Evolutionary conservation across 2,888 invertebrate genomes (phyloP), one percentile per base, ranked within the genome.

Genomic region (Piscicola geometra): DNA sequence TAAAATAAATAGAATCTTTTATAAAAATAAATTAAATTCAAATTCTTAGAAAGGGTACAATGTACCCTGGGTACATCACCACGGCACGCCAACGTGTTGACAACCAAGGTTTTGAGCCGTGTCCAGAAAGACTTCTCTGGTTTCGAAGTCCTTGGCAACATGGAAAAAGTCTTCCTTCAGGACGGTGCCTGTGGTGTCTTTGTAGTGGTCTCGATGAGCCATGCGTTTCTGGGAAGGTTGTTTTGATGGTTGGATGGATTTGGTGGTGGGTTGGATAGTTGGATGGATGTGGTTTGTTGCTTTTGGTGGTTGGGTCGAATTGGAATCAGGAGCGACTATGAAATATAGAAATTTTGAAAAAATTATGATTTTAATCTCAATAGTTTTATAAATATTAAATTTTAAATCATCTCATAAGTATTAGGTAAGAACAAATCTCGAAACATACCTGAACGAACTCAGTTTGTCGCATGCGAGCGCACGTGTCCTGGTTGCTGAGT

Each of bases 181-280:
- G 21, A 82, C 77, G 35, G 83, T 83, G 12, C 83, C 84, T 77
- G 82, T 83, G 78, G 84, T 84, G 81, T 86, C 86, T 74, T 78
- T 81, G 80, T 85, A 86, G 78, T 81, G 79, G 72, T 85, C 85
- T 75, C 85, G 78, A 78, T 86, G 85, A 36, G 81, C 79, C 79
- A 84, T 84, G 3, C 82, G 79, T 71, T 82, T 80, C 86, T 86
- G 81, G 18, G 35, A 41, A 70, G 41, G 50, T 15, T 9, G 9
- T 47, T 15, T 47, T 47, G 50, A 47, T 47, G 50, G 9, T 47
- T 15, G 9, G 50, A 21, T 15, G 21, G 50, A 47, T 47, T 15
- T 47, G 9, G 21, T 47, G 9, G 50, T 47, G 50, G 21, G 9
- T 15, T 15, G 9, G 21, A 47, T 47, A 47, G 21, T 47, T 15